Evolutionary conservation across 2,888 invertebrate species (phyloP), one percentile per base, ranked within the genome.

Genomic region (Drosophila ustulata): DNA sequence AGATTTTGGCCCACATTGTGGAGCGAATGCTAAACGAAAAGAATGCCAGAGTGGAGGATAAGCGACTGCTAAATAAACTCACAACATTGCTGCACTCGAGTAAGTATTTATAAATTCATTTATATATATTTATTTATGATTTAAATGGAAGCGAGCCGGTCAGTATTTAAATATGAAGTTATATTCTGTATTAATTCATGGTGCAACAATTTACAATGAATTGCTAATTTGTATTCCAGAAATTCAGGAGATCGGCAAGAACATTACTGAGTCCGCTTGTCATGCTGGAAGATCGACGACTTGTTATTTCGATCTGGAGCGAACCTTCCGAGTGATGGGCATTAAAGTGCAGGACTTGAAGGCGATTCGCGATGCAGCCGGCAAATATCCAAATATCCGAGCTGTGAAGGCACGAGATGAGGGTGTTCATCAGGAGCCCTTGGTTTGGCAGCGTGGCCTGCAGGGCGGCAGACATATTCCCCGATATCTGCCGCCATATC

Each of bases 271-370:
- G 8, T 49, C 4, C 0, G 49, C 69, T 5, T 43, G 26, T 7
- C 66, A 77, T 25, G 85, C 77, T 1, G 66, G 69, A 1, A 82
- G 85, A 52, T 3, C 28, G 4, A 4, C 8, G n/a, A 49, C 71
- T 26, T 52, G 53, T 18, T 75, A 68, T 32, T 82, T 73, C 26
- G 82, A 82, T 41, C 30, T 84, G 55, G 82, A 82, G 53, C 58
- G 59, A 8, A 47, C 75, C 4, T 65, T 84, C 6, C 13, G 7
- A 4, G 4, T 45, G 52, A 52, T 66, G 47, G 28, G 49, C 30
- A 70, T 82, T 8, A 1, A 2, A 0, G 30, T 7, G 1, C 6
- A n/a, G 2, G 75, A 47, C 0, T 39, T 78, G 18, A 3, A 3
- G 13, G 5, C 25, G 2, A 18, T 69, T 18, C 50, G 62, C 4